These are phyloP conservation scores for Dasyornis broadbenti DNA, from an alignment of 2,113 vertebrate species.

Conservation along the genomic window DNA sequence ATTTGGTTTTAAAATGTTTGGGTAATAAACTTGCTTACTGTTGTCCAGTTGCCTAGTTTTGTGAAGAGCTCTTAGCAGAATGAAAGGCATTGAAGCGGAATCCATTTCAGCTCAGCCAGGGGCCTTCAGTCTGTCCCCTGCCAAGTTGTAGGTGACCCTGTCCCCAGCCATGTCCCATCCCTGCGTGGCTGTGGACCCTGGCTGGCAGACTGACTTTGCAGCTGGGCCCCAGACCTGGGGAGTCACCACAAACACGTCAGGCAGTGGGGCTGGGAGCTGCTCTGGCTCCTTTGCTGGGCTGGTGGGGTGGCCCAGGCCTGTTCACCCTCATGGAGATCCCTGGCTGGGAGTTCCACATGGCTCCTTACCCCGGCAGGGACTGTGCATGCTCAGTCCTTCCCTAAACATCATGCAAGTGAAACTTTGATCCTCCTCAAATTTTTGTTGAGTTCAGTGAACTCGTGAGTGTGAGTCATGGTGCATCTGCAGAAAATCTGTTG, in stretches of 20 bases:
- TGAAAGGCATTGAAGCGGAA: neutral
- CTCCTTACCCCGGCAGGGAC: neutral
- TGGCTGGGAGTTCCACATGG: accelerated
- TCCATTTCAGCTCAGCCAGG: neutral
- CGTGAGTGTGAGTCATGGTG: neutral
- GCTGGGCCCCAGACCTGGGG: neutral
- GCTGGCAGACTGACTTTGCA: neutral
- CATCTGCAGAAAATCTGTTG: neutral
- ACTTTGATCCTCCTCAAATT: neutral
- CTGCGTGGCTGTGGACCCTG: neutral
- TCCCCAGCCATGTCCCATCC: neutral
- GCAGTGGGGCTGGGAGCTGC: neutral
- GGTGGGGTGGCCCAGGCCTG: neutral
- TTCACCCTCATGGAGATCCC: neutral
- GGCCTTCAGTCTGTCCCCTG: neutral
- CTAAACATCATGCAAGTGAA: neutral
- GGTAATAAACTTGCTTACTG: neutral
- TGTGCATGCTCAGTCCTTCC: neutral
- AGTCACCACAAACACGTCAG: neutral
- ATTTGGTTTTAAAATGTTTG: neutral
- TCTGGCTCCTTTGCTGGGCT: accelerated
- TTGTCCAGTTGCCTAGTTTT: neutral
- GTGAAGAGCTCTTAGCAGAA: neutral
- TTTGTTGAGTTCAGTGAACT: neutral
- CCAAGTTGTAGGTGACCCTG: no score